Evolutionary conservation across 2,113 vertebrate species (phyloP), one percentile per base, ranked within the genome.

Genomic region (Vireo altiloquus): DNA sequence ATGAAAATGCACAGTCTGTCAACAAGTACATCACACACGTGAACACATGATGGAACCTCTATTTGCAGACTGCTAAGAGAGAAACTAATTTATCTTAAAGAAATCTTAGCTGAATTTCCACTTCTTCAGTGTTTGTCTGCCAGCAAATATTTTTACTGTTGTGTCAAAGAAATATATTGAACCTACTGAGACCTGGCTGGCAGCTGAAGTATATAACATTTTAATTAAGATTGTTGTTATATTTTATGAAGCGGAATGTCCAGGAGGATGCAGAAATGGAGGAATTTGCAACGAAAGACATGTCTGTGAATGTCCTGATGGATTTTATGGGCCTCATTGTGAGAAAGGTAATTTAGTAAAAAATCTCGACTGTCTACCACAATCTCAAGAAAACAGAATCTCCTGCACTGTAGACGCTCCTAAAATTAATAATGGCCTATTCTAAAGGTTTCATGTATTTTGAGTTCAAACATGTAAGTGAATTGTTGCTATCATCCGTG

Each of bases 271-370:
- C 93, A 98, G 98, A 80, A 99, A 99, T 1, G 98, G 98, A 96
- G 99, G 99, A 2, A 95, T 98, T 92, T 99, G 99, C 96, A 99
- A 98, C 0, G 98, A 99, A 69, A 98, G 98, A 60, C 98, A 98
- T 10, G 89, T 99, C 86, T 99, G 99, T 54, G 98, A 99, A 87
- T 99, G 99, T 96, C 98, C 98, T 56, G 98, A 98, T 95, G 99
- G 98, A 57, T 99, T 99, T 97, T 99, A 99, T 0, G 98, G 99
- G 2, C 98, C 98, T 53, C 98, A 99, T 82, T 99, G 99, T 96
- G 99, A 99, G 94, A 99, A 99, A 98, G 99, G 99, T 99, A 98
- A 97, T 57, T 60, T 35, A 11, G 23, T 68, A 74, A 91, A 81
- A 50, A 39, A 31, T 42, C 17, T 81, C 23, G 23, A 30, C 53